Percentiles rank a stretch among this genome's conserved stretches.
Conservation (phyloP, 2,797 vertebrate genomes). For the Bradypus variegatus region DNA sequence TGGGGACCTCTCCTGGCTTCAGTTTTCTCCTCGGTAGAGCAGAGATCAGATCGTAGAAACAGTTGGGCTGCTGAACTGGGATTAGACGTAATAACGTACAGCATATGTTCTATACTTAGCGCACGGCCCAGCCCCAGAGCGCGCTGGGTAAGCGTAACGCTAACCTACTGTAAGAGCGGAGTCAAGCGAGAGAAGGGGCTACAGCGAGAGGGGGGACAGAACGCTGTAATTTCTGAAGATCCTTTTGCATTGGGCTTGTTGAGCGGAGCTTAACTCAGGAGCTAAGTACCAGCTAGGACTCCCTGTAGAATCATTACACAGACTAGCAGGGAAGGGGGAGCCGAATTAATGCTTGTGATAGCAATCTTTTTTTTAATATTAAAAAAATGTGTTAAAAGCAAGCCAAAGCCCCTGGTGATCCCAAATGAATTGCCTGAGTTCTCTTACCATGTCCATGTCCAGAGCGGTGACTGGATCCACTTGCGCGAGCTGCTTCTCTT, state of each 20-base stretch:
- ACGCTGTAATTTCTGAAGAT: constrained; percentile 2
- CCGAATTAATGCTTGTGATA: constrained; percentile 58
- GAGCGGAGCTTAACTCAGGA: constrained; percentile 26
- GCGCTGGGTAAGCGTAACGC: neutral
- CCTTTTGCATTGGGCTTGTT: constrained; percentile 2
- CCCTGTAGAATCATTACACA: constrained; percentile 60
- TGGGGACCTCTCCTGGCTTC: neutral
- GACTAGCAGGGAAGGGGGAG: constrained; percentile 58
- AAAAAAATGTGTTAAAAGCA: constrained; percentile 68
- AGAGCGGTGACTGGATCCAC: constrained; percentile 53
- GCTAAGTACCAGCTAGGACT: constrained; percentile 37
- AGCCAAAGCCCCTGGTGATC: constrained; percentile 67
- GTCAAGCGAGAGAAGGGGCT: neutral
- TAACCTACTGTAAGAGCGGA: neutral
- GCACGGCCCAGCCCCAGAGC: neutral
- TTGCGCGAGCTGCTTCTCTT: constrained; percentile 49
- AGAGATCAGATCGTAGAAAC: neutral
- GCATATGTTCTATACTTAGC: neutral
- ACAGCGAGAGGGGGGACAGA: neutral
- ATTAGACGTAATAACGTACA: neutral
- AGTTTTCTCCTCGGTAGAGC: neutral
- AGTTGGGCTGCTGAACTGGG: neutral
- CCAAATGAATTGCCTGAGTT: constrained; percentile 70
- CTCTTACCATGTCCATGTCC: constrained; percentile 59
- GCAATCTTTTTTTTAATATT: constrained; percentile 46